Evolutionary conservation across 2,113 vertebrate species (phyloP).

Genomic region (Engraulis encrasicolus): DNA sequence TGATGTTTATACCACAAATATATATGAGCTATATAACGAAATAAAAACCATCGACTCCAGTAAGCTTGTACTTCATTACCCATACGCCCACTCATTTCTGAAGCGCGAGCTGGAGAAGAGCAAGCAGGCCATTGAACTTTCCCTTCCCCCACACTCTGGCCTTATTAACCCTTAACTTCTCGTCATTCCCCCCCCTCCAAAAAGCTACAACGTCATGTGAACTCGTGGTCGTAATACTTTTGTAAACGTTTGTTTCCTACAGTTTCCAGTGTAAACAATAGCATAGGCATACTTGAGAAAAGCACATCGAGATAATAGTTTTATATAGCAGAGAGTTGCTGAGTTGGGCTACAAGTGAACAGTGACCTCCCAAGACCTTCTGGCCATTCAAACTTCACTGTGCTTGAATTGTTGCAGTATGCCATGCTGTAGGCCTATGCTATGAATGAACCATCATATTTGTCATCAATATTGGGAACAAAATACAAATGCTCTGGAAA

Average conservation of each 20-base stretch:
- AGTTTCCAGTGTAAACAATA: background rate
- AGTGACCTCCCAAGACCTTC: too few species aligned
- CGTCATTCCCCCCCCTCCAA: background rate
- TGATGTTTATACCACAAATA: background rate
- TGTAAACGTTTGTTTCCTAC: background rate
- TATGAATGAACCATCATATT: too few species aligned
- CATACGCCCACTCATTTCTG: slow-evolving; percentile 40
- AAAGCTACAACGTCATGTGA: background rate
- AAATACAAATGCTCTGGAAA: too few species aligned
- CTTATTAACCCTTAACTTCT: slow-evolving; percentile 20
- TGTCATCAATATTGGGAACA: too few species aligned
- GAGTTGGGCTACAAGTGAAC: too few species aligned
- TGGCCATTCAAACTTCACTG: too few species aligned
- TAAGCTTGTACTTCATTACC: slow-evolving; percentile 68
- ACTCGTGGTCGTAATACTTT: too few species aligned
- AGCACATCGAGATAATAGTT: too few species aligned
- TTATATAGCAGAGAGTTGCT: too few species aligned
- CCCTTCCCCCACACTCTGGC: slow-evolving; percentile 29
- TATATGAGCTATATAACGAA: background rate
- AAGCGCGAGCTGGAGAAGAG: slow-evolving; percentile 53
- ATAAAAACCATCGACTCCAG: background rate
- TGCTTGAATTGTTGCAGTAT: too few species aligned
- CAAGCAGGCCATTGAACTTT: slow-evolving; percentile 67
- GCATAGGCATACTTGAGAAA: too few species aligned
- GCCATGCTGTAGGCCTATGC: too few species aligned